Evolutionary conservation across 1,140 invertebrate species (phyloP), one percentile per base, ranked within the genome.

Genomic region (Onthophagus taurus): DNA sequence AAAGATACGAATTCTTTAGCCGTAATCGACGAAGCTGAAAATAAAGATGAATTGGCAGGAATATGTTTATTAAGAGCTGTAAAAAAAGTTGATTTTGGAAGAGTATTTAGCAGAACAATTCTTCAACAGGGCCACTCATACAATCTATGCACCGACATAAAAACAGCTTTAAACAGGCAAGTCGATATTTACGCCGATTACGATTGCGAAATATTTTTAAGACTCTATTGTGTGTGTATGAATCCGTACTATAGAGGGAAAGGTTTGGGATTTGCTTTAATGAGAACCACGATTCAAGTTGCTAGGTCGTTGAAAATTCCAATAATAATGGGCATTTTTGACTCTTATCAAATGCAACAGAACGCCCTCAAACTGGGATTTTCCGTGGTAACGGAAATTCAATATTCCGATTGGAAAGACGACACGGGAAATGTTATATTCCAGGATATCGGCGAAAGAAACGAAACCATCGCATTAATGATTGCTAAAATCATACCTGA

Each of bases 1-100:
- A 75, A 72, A 41, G 77, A 80, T 37, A 72, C 72, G n/a, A 71
- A 70, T 45, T 79, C 77, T 2, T 62, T 80, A 21, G 66, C 75
- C 1, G 76, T 74, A 2, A 57, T 77, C 0, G 73, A 76, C 46
- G 59, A 70, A 49, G 61, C 64, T 31, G 38, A 5, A 9, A 41
- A 41, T 11, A 30, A 58, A 16, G 44, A 56, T 24, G 45, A 50
- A 33, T 31, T 57, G 9, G 59, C 45, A 16, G 62, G 58, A 5
- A 52, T 57, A 11, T 41, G 63, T 14, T 23, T 64, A 4, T 36
- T 63, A 17, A 54, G 53, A 19, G 53, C 55, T 2, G 43, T 60
- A 2, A 46, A 51, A 13, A 54, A 59, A 47, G 50, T 42, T n/a
- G 62, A 64, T 21, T 60, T 45, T 29, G 55, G 51, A 19, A 39